Conservation (phyloP, 2,888 invertebrate genomes). For the Melanostoma mellinum region DNA sequence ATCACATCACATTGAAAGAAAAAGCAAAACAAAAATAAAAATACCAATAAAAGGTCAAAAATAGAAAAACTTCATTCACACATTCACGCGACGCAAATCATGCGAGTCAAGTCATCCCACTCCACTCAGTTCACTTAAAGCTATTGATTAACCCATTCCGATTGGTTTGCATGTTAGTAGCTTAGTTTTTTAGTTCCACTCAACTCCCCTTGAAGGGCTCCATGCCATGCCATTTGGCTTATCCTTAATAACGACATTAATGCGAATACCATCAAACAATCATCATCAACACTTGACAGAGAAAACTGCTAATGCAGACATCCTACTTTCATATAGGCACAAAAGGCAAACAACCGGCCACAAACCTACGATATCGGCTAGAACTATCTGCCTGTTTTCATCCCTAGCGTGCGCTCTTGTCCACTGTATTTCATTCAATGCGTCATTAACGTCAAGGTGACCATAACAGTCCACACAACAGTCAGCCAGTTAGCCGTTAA, state of each 20-base stretch:
- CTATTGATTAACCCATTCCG: slow-evolving; percentile 61
- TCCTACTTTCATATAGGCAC: background rate
- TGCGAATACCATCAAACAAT: slow-evolving; percentile 42
- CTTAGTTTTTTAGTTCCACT: slow-evolving; percentile 4
- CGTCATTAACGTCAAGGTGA: slow-evolving; percentile 64
- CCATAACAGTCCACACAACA: slow-evolving; percentile 40
- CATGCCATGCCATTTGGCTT: slow-evolving; percentile 15
- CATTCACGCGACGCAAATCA: slow-evolving; percentile 20
- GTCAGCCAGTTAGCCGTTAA: background rate
- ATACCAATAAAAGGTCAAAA: slow-evolving; percentile 33
- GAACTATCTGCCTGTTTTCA: slow-evolving; percentile 12
- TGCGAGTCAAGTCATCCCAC: background rate
- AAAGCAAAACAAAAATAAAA: background rate
- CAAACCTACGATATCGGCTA: slow-evolving; percentile 13
- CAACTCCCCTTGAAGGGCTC: slow-evolving; percentile 4
- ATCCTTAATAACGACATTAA: slow-evolving; percentile 19
- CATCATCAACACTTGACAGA: slow-evolving; percentile 31
- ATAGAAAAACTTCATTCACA: slow-evolving; percentile 10
- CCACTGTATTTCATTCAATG: slow-evolving; percentile 39
- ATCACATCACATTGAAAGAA: background rate
- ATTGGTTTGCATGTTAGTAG: slow-evolving; percentile 43
- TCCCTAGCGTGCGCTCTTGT: background rate
- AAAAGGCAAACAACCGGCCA: slow-evolving; percentile 20
- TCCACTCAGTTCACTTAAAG: slow-evolving; percentile 6
- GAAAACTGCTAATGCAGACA: slow-evolving; percentile 32